Evolutionary conservation across 2,888 invertebrate genomes (phyloP).

Genomic region (Coleophora flavipennella): DNA sequence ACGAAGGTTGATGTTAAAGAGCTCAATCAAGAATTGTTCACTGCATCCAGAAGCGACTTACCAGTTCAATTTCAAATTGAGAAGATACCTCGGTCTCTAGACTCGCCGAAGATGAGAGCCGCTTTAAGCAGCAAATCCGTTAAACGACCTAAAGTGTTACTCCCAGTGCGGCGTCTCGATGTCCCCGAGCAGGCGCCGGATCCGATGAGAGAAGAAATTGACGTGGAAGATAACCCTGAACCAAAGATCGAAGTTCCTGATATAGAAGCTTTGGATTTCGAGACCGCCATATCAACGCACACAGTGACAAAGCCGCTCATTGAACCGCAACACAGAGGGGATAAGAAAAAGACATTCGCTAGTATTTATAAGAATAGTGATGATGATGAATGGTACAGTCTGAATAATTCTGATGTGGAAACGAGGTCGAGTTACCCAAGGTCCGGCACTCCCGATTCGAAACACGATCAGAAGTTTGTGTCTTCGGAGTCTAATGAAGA

Average conservation of each 20-base stretch:
- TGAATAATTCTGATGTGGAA: slow-evolving; percentile 47
- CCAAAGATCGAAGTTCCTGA: slow-evolving; percentile 16
- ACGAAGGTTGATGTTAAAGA: slow-evolving; percentile 19
- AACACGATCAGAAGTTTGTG: slow-evolving; percentile 31
- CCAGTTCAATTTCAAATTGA: slow-evolving; percentile 16
- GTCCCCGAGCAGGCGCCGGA: slow-evolving; percentile 19
- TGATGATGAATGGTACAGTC: slow-evolving; percentile 50
- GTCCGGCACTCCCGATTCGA: slow-evolving; percentile 54
- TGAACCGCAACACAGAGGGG: slow-evolving; percentile 25
- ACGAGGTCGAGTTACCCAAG: slow-evolving; percentile 56
- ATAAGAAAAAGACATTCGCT: slow-evolving; percentile 33
- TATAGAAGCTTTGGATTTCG: slow-evolving; percentile 40
- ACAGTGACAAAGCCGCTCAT: slow-evolving; percentile 44
- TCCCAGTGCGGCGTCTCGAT: slow-evolving; percentile 46
- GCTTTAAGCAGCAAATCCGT: slow-evolving; percentile 43
- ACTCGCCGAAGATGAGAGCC: slow-evolving; percentile 54
- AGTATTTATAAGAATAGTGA: slow-evolving; percentile 39
- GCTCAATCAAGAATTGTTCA: slow-evolving; percentile 17
- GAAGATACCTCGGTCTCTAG: slow-evolving; percentile 29
- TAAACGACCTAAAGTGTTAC: slow-evolving; percentile 48
- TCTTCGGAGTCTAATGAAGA: slow-evolving; percentile 48
- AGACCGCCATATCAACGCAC: slow-evolving; percentile 53
- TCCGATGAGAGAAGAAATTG: slow-evolving; percentile 21
- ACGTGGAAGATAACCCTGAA: slow-evolving; percentile 15
- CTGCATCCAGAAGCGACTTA: slow-evolving; percentile 9